Percentiles rank a stretch among this genome's conserved stretches.
These are phyloP conservation scores for Cotesia chilonis DNA, from an alignment of 1,140 invertebrate species.

Conservation along the genomic window DNA sequence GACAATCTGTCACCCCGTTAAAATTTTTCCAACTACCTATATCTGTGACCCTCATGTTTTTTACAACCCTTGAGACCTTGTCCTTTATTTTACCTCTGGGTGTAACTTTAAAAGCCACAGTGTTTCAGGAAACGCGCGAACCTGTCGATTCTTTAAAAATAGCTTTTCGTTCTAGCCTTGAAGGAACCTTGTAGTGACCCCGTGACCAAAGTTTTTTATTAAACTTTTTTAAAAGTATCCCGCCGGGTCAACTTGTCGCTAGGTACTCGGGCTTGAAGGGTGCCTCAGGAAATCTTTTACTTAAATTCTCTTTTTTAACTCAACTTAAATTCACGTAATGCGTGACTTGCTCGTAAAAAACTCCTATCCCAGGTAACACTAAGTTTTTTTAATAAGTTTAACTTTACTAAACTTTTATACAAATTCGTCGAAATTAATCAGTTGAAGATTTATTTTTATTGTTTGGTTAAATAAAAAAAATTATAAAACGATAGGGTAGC, in stretches of 20 bases:
- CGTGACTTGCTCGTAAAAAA: slow-evolving; percentile 3
- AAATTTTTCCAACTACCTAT: slow-evolving; percentile 11
- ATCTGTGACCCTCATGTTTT: slow-evolving; percentile 7
- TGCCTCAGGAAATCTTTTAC: slow-evolving; percentile 2
- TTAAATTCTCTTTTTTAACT: slow-evolving; percentile 21
- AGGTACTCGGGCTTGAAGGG: slow-evolving; percentile 10
- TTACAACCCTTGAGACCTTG: slow-evolving; percentile 43
- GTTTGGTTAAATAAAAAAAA: no score
- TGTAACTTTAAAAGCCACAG: slow-evolving; percentile 52
- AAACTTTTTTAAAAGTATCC: slow-evolving; percentile 23
- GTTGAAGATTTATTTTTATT: no score
- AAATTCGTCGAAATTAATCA: background rate
- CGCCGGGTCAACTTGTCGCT: slow-evolving; percentile 8
- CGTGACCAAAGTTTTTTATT: slow-evolving; percentile 40
- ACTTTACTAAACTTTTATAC: background rate
- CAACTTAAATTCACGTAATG: slow-evolving; percentile 18
- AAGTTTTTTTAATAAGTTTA: no score
- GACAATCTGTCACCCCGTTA: slow-evolving; percentile 14
- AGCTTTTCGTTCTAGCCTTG: slow-evolving; percentile 54
- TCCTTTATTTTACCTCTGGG: slow-evolving; percentile 35
- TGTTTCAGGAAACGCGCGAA: slow-evolving; percentile 60
- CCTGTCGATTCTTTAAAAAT: slow-evolving; percentile 49
- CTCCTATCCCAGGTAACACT: no score
- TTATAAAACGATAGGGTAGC: no score
- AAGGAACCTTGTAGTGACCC: slow-evolving; percentile 51